Percentiles rank a stretch among this genome's conserved stretches.
Conservation (phyloP, 2,888 invertebrate genomes). For the Parelbella ahira region DNA sequence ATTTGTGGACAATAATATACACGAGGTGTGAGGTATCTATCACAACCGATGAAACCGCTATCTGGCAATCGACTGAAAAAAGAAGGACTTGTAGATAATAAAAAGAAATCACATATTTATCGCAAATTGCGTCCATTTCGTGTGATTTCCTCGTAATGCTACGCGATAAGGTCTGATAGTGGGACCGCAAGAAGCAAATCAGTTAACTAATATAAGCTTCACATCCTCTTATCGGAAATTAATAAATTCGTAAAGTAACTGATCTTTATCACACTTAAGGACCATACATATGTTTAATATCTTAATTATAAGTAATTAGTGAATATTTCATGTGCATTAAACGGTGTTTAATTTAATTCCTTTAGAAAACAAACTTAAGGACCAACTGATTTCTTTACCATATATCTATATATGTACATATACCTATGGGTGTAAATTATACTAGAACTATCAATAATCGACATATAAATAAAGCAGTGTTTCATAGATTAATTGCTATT, state of each 20-base stretch:
- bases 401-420: too few relatives aligned
- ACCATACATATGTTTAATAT: too few relatives aligned
- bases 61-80: slow-evolving; percentile 73
- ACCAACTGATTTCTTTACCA: too few relatives aligned
- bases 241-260: slow-evolving; percentile 1
- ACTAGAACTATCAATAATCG: too few relatives aligned
- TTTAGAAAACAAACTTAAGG: too few relatives aligned
- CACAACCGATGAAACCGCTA: slow-evolving; percentile 64
- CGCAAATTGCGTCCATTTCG: slow-evolving; percentile 66
- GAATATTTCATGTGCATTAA: too few relatives aligned
- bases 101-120: slow-evolving; percentile 66
- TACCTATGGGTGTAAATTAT: too few relatives aligned
- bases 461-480: too few relatives aligned
- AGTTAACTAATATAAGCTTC: slow-evolving; percentile 33
- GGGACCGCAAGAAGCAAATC: slow-evolving; percentile 39
- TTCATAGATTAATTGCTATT: too few relatives aligned
- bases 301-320: too few relatives aligned
- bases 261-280: not conserved
- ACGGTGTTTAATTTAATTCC: too few relatives aligned
- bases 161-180: slow-evolving; percentile 54
- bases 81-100: slow-evolving; percentile 65
- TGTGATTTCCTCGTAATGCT: slow-evolving; percentile 60
- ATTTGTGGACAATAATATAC: slow-evolving; percentile 23
- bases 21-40: slow-evolving; percentile 36
- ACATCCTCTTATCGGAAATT: slow-evolving; percentile 1